Percentiles rank a stretch among this genome's conserved stretches.
These are phyloP conservation scores for Limnodromus scolopaceus DNA, from an alignment of 2,797 vertebrate species.

Conservation along the genomic window DNA sequence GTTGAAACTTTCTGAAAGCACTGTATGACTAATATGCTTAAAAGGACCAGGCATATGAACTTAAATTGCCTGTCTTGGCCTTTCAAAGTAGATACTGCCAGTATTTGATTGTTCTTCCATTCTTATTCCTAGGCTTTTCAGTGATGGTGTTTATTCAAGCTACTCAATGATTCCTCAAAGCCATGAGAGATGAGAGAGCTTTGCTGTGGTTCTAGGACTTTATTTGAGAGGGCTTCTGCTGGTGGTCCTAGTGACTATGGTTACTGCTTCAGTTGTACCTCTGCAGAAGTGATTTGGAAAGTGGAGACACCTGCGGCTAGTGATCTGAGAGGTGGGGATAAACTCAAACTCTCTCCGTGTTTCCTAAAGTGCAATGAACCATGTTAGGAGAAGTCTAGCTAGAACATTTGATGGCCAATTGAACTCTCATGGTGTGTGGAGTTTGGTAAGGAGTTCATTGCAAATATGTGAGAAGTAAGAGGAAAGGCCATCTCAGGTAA, in stretches of 20 bases:
- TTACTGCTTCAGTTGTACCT: neutral
- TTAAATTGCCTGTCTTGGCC: neutral
- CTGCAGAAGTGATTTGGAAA: neutral
- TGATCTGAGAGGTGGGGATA: neutral
- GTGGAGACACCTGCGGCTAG: neutral
- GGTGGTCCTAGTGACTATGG: neutral
- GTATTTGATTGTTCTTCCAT: neutral
- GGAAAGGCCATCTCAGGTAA: neutral
- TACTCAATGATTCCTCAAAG: neutral
- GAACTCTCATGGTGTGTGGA: neutral
- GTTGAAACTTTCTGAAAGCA: neutral
- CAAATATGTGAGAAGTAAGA: neutral
- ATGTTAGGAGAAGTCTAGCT: neutral
- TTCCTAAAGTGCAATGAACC: neutral
- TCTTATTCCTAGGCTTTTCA: neutral
- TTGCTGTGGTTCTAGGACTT: neutral
- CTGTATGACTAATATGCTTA: neutral
- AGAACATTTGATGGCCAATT: neutral
- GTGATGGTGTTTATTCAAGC: neutral
- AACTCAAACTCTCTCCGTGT: neutral
- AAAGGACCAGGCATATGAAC: neutral
- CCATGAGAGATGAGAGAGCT: neutral
- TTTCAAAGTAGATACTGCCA: neutral
- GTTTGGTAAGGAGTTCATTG: neutral
- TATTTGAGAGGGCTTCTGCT: neutral